Evolutionary conservation across 2,888 invertebrate species (phyloP), one percentile per base, ranked within the genome.

Genomic region (Fissipunctia ypsillon): DNA sequence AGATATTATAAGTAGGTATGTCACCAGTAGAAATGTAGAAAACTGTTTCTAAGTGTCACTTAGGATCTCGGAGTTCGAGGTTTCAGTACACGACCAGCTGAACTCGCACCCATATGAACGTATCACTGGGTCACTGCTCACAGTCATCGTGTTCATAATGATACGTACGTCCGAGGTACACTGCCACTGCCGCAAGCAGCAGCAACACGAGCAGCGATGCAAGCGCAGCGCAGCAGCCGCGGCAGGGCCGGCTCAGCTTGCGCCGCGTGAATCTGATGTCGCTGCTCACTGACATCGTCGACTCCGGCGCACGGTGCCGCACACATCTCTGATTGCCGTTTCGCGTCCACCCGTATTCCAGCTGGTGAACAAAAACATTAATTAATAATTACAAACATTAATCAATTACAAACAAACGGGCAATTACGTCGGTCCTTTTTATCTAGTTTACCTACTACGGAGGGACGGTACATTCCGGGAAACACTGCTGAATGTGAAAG

Each of bases 241-340:
- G 97, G 93, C 98, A 98, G 85, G 98, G 98, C 71, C 98, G 97
- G 84, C 98, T 98, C 85, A 98, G 96, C 94, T 98, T 98, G 89
- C 98, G 97, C 69, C 98, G 97, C 25, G 98, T 98, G 94, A 99
- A 99, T 85, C 98, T 97, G 92, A 99, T 98, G 94, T 99, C 98
- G 88, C 98, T 98, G 96, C 98, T 98, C 84, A 98, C 98, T 0
- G 98, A 98, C 88, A 98, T 94, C 75, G 98, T 98, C 50, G 98
- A 98, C 93, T 98, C 98, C 54, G 98, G 97, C 63, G 95, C 95
- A 16, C 95, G 92, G 85, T 95, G 94, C 66, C 93, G 90, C 78
- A 93, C 92, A 83, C 96, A 94, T 31, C 95, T 91, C 72, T 94
- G 92, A 78, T 92, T 91, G 16, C 92, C 93, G 80, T 86, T 93